Base-by-base conservation (phyloP, 2,797 vertebrate species). In the Ctenopoma multispine region DNA sequence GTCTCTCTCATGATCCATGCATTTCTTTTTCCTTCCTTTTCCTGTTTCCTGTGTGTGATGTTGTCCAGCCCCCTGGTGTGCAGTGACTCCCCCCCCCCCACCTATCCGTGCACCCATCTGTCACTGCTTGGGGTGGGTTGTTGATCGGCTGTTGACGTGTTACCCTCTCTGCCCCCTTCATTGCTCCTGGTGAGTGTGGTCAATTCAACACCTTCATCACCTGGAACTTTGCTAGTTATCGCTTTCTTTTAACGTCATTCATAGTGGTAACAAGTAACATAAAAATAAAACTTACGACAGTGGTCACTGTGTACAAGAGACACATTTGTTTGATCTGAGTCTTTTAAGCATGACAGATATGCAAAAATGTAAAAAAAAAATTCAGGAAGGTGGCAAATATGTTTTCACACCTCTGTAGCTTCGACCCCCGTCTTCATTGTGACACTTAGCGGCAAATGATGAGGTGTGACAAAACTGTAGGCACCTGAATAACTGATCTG, bases 141-240 rank as follows among this genome's bases (percentile, higher is more conserved):
- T 83, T 85, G 63, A 75, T 81, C 84, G 62, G 81, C 82, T 80
- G 83, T 81, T 85, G 83, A 88, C 63, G 70, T 57, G 70, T 57
- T 72, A 61, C 38, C 75, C 68, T 64, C 57, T 53, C 75, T 78
- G 44, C 66, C 79, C 60, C 47, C 77, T 60, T 87, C 79, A 77
- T 38, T 38, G 36, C 1, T 72, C 68, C 72, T 3, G 87, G 87
- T 91, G 87, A 91, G 90, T 89, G 68, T 77, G 72, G 77, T 77
- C 61, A 72, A 50, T 66, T 86, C 73, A 81, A 44, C 74, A 70
- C 47, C 69, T 62, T 56, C 75, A 75, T 71, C 40, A 58, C 49
- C 58, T 47, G 60, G 48, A 31, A 24, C 23, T 24, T 63, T 41
- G 34, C 31, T 7, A 17, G 10, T 27, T 27, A 11, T 1, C 17